phyloP scores from a whole-genome alignment of 1,140 invertebrate species.

The Drosophila pandora region DNA sequence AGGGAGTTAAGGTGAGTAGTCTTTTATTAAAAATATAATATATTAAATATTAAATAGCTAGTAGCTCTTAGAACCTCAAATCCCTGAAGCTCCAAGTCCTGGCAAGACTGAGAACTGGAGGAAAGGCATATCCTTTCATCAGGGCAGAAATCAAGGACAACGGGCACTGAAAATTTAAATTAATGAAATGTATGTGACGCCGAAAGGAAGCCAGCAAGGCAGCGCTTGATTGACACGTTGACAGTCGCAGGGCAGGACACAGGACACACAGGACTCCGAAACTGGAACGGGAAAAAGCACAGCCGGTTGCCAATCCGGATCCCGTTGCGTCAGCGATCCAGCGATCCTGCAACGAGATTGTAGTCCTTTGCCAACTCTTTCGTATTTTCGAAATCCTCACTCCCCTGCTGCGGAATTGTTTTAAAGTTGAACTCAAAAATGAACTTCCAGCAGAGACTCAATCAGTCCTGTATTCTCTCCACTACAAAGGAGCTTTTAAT shows the following conservation, averaged over 20 bases:
- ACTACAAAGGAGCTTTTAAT: neutral
- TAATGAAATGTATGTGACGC: constrained; percentile 38
- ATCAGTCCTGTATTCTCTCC: constrained; percentile 3
- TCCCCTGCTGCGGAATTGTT: constrained; percentile 50
- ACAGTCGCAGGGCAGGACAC: constrained; percentile 43
- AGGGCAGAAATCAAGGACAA: constrained; percentile 18
- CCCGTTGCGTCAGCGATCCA: constrained; percentile 34
- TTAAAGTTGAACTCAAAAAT: constrained; percentile 32
- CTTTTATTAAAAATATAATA: too few relatives aligned
- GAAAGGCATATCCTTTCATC: neutral
- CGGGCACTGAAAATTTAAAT: constrained; percentile 35
- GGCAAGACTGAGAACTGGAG: neutral
- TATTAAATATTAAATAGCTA: too few relatives aligned
- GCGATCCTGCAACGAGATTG: constrained; percentile 44
- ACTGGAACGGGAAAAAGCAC: constrained; percentile 25
- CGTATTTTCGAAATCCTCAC: neutral
- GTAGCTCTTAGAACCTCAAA: neutral
- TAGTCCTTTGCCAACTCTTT: constrained; percentile 13
- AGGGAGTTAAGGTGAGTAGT: neutral
- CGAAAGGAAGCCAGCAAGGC: constrained; percentile 13
- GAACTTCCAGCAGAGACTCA: constrained; percentile 36
- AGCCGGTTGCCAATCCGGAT: constrained; percentile 40
- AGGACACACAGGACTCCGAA: constrained; percentile 16
- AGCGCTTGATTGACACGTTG: constrained; percentile 57
- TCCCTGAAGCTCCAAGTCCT: too few relatives aligned